These are phyloP conservation scores for Psittacara wagleri DNA, from an alignment of 2,113 vertebrate species.

Conservation along the genomic window DNA sequence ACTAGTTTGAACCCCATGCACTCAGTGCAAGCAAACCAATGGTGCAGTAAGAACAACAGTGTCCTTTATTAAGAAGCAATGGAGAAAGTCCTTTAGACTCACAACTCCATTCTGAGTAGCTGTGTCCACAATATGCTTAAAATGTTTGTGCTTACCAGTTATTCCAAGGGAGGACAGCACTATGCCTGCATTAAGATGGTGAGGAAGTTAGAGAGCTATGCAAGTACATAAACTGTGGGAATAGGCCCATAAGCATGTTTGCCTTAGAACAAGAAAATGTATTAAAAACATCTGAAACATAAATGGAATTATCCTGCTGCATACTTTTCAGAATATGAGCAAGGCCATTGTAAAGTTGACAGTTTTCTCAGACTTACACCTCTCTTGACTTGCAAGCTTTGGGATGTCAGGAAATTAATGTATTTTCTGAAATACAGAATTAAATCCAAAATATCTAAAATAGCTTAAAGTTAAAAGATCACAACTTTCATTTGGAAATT, in stretches of 20 bases:
- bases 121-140: not conserved
- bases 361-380: not conserved
- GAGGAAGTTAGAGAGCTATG: not conserved
- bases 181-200: not conserved
- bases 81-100: not conserved
- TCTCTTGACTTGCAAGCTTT: not conserved
- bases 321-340: not conserved
- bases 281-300: slow-evolving; percentile 6
- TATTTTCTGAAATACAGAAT: not conserved
- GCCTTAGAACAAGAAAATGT: not conserved
- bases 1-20: not conserved
- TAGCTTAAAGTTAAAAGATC: not conserved
- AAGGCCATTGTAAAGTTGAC: not conserved
- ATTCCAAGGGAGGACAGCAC: not conserved
- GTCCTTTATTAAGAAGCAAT: not conserved
- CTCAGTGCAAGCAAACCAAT: not conserved
- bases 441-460: not conserved
- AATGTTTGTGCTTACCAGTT: not conserved
- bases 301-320: not conserved
- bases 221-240: not conserved
- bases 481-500: slow-evolving; percentile 3
- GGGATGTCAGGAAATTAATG: not conserved
- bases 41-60: not conserved
- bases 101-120: not conserved
- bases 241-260: not conserved